Percentiles rank a stretch among this genome's conserved stretches.
phyloP scores from a whole-genome alignment of 1,140 invertebrate species.

The Drosophila sulfurigaster region DNA sequence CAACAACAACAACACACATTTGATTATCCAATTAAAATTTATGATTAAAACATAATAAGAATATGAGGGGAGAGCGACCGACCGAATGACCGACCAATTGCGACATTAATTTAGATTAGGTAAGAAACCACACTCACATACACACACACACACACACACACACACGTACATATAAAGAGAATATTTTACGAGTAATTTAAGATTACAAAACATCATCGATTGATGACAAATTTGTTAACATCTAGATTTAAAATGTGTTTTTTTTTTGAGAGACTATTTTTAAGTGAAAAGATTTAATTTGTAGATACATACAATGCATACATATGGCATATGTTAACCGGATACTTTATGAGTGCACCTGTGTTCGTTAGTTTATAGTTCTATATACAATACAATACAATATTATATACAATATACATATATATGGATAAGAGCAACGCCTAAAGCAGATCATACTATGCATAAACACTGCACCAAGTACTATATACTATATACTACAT shows the following conservation, averaged over 20 bases:
- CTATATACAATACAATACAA: conserved; percentile 34
- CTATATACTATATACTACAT: conserved; percentile 9
- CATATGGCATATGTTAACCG: conserved; percentile 64
- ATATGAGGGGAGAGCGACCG: conserved; percentile 61
- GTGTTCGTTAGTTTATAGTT: conserved; percentile 78
- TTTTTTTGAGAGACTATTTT: conserved; percentile 7
- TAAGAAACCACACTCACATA: conserved; percentile 22
- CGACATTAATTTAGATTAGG: conserved; percentile 43
- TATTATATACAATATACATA: conserved; percentile 9
- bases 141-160: conserved; percentile 3
- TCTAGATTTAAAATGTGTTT: conserved; percentile 11
- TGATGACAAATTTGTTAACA: conserved; percentile 30
- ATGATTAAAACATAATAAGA: conserved; percentile 43
- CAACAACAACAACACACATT: conserved; percentile 28
- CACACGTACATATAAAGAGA: not conserved
- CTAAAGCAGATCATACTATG: conserved; percentile 8
- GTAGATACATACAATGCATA: conserved; percentile 17
- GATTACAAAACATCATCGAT: not conserved
- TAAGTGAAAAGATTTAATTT: conserved; percentile 10
- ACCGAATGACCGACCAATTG: conserved; percentile 83
- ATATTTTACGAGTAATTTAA: conserved; percentile 7
- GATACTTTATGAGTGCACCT: conserved; percentile 81
- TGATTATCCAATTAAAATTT: conserved; percentile 44
- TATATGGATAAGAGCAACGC: conserved; percentile 19
- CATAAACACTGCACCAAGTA: conserved; percentile 1